phyloP scores from a whole-genome alignment of 1,140 invertebrate genomes.

The Drosophila sechellia region DNA sequence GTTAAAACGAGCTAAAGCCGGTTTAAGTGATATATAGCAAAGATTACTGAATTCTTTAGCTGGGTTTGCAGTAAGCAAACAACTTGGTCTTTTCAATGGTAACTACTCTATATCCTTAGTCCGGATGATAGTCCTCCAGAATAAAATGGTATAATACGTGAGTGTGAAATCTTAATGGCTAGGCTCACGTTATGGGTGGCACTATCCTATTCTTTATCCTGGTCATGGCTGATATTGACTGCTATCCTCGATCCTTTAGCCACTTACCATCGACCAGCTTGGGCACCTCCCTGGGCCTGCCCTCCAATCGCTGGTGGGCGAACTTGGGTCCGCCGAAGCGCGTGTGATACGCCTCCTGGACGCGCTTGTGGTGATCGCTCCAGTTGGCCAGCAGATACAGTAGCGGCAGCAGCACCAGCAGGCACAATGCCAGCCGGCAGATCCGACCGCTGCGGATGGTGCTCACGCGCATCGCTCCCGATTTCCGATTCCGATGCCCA shows the following conservation, averaged over 20 bases:
- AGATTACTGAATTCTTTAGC: too few species aligned
- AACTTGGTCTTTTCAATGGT: too few species aligned
- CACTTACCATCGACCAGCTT: conserved; percentile 77
- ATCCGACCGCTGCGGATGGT: conserved; percentile 84
- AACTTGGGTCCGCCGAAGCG: conserved; percentile 69
- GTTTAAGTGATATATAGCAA: too few species aligned
- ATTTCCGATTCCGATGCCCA: too few species aligned
- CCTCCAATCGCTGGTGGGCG: conserved; percentile 69
- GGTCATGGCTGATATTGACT: neutral
- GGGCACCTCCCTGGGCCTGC: conserved; percentile 71
- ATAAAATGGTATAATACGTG: too few species aligned
- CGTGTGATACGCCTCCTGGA: conserved; percentile 69
- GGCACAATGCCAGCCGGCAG: conserved; percentile 73
- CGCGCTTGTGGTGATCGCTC: conserved; percentile 79
- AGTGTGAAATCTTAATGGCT: too few species aligned
- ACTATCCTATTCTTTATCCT: neutral
- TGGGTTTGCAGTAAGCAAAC: too few species aligned
- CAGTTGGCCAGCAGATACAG: conserved; percentile 84
- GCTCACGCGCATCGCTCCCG: conserved; percentile 73
- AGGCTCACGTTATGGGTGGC: too few species aligned
- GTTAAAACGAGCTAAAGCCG: too few species aligned
- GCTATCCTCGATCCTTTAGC: neutral
- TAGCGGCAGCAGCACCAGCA: conserved; percentile 79
- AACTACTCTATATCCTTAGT: too few species aligned
- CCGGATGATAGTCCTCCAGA: too few species aligned